Evolutionary conservation across 1,140 invertebrate species (phyloP), one percentile per base, ranked within the genome.

Genomic region (Penaeus indicus): DNA sequence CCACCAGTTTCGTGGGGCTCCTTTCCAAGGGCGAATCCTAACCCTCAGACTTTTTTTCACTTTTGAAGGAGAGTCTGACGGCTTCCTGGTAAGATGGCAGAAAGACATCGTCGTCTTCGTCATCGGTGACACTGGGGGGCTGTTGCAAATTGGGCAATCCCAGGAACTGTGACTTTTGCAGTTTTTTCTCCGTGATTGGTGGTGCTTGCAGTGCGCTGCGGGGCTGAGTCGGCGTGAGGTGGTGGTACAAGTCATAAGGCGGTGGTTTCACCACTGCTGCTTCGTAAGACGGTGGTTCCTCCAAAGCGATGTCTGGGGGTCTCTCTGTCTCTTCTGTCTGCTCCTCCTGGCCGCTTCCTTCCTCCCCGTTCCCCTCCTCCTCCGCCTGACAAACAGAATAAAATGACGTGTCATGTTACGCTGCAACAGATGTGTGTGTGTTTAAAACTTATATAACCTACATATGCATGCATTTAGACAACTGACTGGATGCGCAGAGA

Each of bases 81-180:
- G 87, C 87, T 21, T 88, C 87, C 22, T 88, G 80, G 63, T 88
- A 88, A 19, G 87, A 88, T 3, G 87, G 87, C 25, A 82, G 63
- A 47, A 79, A 88, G 16, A 79, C 27, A 42, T 88, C 87, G 2
- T 88, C 82, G 27, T 88, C 69, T 1, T 78, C 54, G n/a, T 88
- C 79, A 18, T n/a, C 54, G 0, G 27, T 19, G 16, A 7, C 54
- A 18, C 67, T 19, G 77, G 38, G 77, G 54, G 69, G 54, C n/a
- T 82, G 61, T 5, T 38, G 22, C 0, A 82, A 80, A 3, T 69
- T 88, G 4, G 84, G 72, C 54, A 54, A 16, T 16, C 54, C 54
- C 54, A 54, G 54, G 54, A 54, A 75, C 72, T 19, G 72, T 32
- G 72, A 75, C 25, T 32, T 75, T 21, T 75, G 72, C 5, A 38